Conservation (phyloP, 2,113 vertebrate genomes). For the Paradisaea rubra region DNA sequence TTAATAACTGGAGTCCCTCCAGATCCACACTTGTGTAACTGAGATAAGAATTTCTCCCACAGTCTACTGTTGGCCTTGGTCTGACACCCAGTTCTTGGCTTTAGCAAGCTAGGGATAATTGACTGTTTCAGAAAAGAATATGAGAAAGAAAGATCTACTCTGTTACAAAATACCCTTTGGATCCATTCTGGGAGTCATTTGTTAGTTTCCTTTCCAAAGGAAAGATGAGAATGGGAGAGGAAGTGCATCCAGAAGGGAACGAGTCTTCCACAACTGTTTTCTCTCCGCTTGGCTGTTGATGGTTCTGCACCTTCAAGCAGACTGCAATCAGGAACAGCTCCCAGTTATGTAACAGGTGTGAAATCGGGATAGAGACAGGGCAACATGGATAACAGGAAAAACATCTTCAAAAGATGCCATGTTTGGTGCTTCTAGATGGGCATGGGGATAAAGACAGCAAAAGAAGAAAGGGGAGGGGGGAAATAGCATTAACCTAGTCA, state of each 20-base stretch:
- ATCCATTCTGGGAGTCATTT: not conserved
- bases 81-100: not conserved
- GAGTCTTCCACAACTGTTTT: not conserved
- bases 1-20: constrained; percentile 3
- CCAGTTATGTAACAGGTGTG: not conserved
- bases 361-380: not conserved
- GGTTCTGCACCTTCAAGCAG: not conserved
- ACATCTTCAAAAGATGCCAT: not conserved
- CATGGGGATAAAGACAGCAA: not conserved
- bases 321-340: not conserved
- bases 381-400: not conserved
- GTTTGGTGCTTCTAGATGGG: not conserved
- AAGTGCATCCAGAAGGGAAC: not conserved
- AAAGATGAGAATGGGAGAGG: not conserved
- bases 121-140: not conserved
- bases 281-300: not conserved
- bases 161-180: not conserved
- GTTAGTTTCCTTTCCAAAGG: not conserved
- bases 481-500: not conserved
- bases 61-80: not conserved
- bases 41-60: constrained; percentile 28
- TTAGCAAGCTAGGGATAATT: not conserved
- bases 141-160: not conserved
- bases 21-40: not conserved
- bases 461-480: not conserved